Evolutionary conservation across 1,140 invertebrate genomes (phyloP), one percentile per base, ranked within the genome.

Genomic region (Apolygus lucorum): DNA sequence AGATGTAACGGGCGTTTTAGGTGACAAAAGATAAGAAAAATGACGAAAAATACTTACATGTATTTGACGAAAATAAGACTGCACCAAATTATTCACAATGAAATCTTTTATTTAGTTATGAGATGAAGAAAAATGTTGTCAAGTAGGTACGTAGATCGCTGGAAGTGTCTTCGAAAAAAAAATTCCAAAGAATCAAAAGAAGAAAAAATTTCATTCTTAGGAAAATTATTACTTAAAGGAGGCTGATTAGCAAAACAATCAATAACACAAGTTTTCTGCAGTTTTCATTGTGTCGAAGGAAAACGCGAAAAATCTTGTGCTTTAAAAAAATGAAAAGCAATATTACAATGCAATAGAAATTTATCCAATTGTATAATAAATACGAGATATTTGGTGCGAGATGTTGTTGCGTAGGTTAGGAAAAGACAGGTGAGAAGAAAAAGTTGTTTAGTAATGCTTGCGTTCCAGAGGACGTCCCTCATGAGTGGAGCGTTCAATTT

Each of bases 341-440:
- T 59, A 59, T 59, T 22, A 59, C 22, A 4, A 59, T 59, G 54
- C 54, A 59, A 59, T 59, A 59, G 54, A 21, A 24, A 59, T n/a
- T n/a, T n/a, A n/a, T n/a, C n/a, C n/a, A n/a, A n/a, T n/a, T n/a
- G n/a, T n/a, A n/a, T n/a, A n/a, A n/a, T n/a, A n/a, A n/a, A n/a
- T n/a, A n/a, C n/a, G n/a, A n/a, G n/a, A n/a, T n/a, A n/a, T n/a
- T n/a, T n/a, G n/a, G n/a, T n/a, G n/a, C n/a, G n/a, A n/a, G n/a
- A n/a, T n/a, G n/a, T n/a, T n/a, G n/a, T n/a, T n/a, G n/a, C n/a
- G n/a, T n/a, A n/a, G n/a, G n/a, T n/a, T n/a, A n/a, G n/a, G n/a
- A n/a, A n/a, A n/a, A n/a, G n/a, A n/a, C n/a, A n/a, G n/a, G n/a
- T n/a, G n/a, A n/a, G n/a, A n/a, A n/a, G n/a, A n/a, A n/a, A n/a